Base-by-base conservation (phyloP, 2,113 vertebrate genomes). In the Leuciscus idus region DNA sequence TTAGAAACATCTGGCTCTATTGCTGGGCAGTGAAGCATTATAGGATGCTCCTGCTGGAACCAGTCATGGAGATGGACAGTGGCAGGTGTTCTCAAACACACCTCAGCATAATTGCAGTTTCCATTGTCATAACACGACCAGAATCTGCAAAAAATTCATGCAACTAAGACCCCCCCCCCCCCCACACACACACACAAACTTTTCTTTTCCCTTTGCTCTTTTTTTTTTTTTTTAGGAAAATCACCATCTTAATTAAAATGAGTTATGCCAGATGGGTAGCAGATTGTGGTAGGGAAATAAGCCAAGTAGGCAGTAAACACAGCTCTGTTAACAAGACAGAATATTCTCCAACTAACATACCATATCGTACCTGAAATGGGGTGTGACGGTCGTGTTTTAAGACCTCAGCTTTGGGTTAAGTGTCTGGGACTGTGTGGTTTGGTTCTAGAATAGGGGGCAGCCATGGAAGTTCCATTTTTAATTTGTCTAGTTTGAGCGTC, bases 221-320 rank as follows among this genome's bases (percentile, higher is more conserved):
- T 76, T 64, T 23, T 84, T 61, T 87, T 89, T 87, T 86, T 62
- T 50, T 19, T 2, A 28, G 82, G 78, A 88, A 85, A 87, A 85
- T 87, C 81, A 88, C 87, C 59, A 73, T 86, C 88, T 91, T 91
- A 90, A 92, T 92, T 92, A 90, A 91, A 92, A 87, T 77, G 88
- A 91, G 87, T 90, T 89, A 84, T 68, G 80, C 87, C 90, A 92
- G 91, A 92, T 92, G 91, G 91, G 87, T 89, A 89, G 84, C 91
- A 92, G 91, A 92, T 91, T 91, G 91, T 72, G 28, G 84, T 84
- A 83, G 89, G 89, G 88, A 92, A 86, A 88, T 86, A 80, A 90
- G 90, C 90, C 90, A 92, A 88, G 85, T 86, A 85, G 75, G 89
- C 85, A 87, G 79, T 83, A 89, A 89, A 88, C 86, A 89, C 84